phyloP scores from a whole-genome alignment of 2,888 invertebrate species.

The Deilephila elpenor region DNA sequence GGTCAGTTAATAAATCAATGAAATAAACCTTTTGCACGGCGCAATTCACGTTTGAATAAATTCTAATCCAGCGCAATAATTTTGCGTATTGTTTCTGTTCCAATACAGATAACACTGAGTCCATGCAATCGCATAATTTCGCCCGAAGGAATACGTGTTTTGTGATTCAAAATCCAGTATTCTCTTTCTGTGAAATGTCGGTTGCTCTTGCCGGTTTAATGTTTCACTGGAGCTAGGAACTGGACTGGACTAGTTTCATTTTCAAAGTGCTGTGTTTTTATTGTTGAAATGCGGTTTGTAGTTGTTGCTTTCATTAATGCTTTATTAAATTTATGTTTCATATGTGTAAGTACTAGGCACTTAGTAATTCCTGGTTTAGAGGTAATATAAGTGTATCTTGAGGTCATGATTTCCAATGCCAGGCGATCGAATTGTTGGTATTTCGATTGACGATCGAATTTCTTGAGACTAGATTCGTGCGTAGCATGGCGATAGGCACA shows the following conservation, averaged over 20 bases:
- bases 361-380: too few relatives aligned
- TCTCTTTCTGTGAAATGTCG: constrained; percentile 18
- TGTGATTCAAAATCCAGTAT: constrained; percentile 16
- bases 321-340: too few relatives aligned
- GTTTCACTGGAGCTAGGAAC: constrained; percentile 15
- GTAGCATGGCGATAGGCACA: too few relatives aligned
- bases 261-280: background rate
- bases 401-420: too few relatives aligned
- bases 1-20: constrained; percentile 22
- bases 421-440: too few relatives aligned
- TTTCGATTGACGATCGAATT: too few relatives aligned
- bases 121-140: constrained; percentile 28
- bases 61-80: constrained; percentile 28
- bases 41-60: constrained; percentile 26
- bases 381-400: too few relatives aligned
- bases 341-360: too few relatives aligned
- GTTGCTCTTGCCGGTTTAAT: constrained; percentile 14
- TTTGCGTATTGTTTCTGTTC: constrained; percentile 27
- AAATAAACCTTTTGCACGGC: constrained; percentile 3
- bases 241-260: constrained; percentile 29
- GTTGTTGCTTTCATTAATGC: too few relatives aligned
- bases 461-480: too few relatives aligned
- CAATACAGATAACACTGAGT: constrained; percentile 18
- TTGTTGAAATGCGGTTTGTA: background rate
- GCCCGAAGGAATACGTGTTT: constrained; percentile 28